Conservation (phyloP, 1,140 invertebrate species). For the Contarinia nasturtii region DNA sequence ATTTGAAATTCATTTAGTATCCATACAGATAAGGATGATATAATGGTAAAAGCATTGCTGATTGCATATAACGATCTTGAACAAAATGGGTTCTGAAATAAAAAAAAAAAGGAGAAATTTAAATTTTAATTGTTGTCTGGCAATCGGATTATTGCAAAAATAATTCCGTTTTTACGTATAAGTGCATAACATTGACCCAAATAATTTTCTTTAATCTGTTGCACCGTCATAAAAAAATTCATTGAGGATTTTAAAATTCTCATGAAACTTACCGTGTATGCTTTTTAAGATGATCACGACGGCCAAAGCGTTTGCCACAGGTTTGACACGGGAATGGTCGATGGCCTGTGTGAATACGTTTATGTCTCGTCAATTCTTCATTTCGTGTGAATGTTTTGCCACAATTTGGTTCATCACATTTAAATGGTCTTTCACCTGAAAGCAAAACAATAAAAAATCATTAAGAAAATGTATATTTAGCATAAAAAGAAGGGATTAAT, state of each 20-base stretch:
- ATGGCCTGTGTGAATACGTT: conserved; percentile 71
- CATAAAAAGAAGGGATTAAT: conserved; percentile 6
- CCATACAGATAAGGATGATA: conserved; percentile 23
- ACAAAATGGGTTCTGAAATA: conserved; percentile 21
- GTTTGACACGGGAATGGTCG: conserved; percentile 57
- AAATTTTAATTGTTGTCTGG: too few species aligned
- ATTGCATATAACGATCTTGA: conserved; percentile 17
- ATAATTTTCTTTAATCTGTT: too few species aligned
- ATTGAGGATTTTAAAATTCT: conserved; percentile 24
- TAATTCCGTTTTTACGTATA: too few species aligned
- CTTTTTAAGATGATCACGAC: conserved; percentile 76
- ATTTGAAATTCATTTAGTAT: conserved; percentile 11
- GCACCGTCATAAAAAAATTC: too few species aligned
- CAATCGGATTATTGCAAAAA: too few species aligned
- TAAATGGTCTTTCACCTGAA: conserved; percentile 65
- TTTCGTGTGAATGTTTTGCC: conserved; percentile 83
- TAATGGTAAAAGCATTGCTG: conserved; percentile 21
- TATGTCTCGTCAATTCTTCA: conserved; percentile 80
- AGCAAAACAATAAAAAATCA: conserved; percentile 6
- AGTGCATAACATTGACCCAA: too few species aligned
- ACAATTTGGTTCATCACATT: conserved; percentile 65
- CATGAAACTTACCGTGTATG: conserved; percentile 28
- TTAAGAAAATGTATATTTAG: background rate
- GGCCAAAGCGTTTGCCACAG: conserved; percentile 73
- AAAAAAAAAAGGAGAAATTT: too few species aligned